Evolutionary conservation across 2,113 vertebrate species (phyloP).

Genomic region (Misgurnus mizolepis): DNA sequence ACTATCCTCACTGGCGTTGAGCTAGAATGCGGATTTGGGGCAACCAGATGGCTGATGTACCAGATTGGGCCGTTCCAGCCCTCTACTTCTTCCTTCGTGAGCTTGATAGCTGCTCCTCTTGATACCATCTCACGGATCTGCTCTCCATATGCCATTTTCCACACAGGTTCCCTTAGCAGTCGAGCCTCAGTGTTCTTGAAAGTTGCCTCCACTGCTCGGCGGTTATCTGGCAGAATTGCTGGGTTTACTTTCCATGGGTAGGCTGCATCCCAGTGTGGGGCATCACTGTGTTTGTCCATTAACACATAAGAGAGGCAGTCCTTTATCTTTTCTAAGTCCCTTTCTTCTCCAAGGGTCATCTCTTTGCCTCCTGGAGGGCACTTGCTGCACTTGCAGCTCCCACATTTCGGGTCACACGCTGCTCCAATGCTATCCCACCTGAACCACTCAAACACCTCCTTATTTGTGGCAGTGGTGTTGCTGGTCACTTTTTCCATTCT

Average conservation of each 20-base stretch:
- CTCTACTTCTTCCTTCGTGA: neutral
- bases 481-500: neutral
- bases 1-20: slow-evolving; percentile 34
- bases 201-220: neutral
- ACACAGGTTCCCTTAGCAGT: slow-evolving; percentile 5
- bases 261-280: slow-evolving; percentile 11
- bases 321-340: slow-evolving; percentile 14
- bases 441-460: neutral
- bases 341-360: slow-evolving; percentile 25
- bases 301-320: neutral
- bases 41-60: too few relatives aligned
- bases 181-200: neutral
- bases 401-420: neutral
- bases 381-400: slow-evolving; percentile 26
- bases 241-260: slow-evolving; percentile 8
- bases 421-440: neutral
- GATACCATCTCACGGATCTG: slow-evolving; percentile 29
- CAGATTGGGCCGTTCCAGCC: slow-evolving; percentile 19
- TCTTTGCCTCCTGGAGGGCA: slow-evolving; percentile 16
- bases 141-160: slow-evolving; percentile 17
- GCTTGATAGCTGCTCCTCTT: slow-evolving; percentile 19
- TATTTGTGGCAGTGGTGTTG: slow-evolving; percentile 22
- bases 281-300: neutral
- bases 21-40: slow-evolving; percentile 29
- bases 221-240: slow-evolving; percentile 19